Evolutionary conservation across 92 coral and sea anemone genomes (phyloP).

Genomic region (Nematostella vectensis): DNA sequence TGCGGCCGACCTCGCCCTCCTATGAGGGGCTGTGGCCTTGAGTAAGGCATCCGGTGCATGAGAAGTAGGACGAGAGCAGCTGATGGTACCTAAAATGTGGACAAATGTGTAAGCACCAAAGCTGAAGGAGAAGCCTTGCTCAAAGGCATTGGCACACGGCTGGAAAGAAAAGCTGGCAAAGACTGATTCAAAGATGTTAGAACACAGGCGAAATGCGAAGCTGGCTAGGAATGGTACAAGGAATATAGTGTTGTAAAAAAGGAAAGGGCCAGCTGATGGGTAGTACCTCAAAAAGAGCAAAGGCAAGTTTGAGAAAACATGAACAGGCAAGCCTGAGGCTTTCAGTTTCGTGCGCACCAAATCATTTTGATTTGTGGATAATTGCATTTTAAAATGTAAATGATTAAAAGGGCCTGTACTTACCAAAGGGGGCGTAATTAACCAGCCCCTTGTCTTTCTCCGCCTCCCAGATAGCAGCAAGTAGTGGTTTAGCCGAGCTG

Average conservation of each 20-base stretch:
- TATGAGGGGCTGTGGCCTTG: slow-evolving; percentile 73
- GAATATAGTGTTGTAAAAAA: no score
- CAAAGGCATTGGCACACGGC: no score
- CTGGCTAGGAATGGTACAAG: no score
- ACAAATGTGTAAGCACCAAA: background rate
- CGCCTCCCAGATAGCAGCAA: slow-evolving; percentile 59
- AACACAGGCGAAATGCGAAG: no score
- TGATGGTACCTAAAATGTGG: slow-evolving; percentile 36
- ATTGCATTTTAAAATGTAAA: background rate
- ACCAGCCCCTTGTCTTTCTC: slow-evolving; percentile 59
- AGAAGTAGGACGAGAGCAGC: slow-evolving; percentile 54
- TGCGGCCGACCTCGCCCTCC: slow-evolving; percentile 92
- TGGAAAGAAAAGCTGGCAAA: no score
- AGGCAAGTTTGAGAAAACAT: no score
- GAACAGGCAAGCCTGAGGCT: no score
- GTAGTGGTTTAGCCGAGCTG: slow-evolving; percentile 36
- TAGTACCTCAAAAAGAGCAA: no score
- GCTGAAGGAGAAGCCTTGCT: background rate
- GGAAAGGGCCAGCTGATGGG: no score
- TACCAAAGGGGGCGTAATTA: slow-evolving; percentile 96
- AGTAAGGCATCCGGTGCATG: slow-evolving; percentile 80
- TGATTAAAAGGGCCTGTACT: slow-evolving; percentile 5
- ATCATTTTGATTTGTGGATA: background rate
- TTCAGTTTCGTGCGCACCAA: no score
- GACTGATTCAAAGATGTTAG: no score